These are phyloP conservation scores for Drosophila atripex DNA, from an alignment of 2,888 invertebrate species.

Conservation along the genomic window DNA sequence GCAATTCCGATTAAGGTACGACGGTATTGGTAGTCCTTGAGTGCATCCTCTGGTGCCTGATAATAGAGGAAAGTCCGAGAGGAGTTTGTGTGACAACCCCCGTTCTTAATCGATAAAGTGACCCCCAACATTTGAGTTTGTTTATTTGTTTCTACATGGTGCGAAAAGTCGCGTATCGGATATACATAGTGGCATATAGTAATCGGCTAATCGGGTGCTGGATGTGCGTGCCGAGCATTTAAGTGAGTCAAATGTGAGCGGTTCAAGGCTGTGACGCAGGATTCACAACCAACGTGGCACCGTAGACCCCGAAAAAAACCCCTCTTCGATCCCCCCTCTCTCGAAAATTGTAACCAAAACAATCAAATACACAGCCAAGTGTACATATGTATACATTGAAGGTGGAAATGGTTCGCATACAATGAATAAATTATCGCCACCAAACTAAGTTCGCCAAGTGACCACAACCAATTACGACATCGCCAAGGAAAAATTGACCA, in stretches of 20 bases:
- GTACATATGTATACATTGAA: constrained; percentile 3
- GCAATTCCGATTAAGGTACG: constrained; percentile 32
- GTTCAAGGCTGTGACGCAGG: constrained; percentile 66
- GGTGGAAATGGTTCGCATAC: constrained; percentile 18
- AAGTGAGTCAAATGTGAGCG: constrained; percentile 59
- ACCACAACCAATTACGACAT: constrained; percentile 35
- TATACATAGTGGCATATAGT: constrained; percentile 23
- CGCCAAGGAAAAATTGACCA: background rate
- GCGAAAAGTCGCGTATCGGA: constrained; percentile 44
- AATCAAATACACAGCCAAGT: constrained; percentile 11
- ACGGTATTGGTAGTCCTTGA: background rate
- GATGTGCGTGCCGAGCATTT: constrained; percentile 41
- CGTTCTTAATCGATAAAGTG: constrained; percentile 73
- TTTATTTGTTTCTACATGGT: constrained; percentile 34
- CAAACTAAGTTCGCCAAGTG: constrained; percentile 19
- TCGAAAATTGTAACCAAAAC: constrained; percentile 30
- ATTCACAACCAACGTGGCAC: constrained; percentile 56
- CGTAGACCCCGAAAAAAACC: constrained; percentile 22
- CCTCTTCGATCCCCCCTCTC: background rate
- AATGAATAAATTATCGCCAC: constrained; percentile 39
- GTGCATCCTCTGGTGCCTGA: background rate
- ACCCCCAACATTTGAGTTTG: constrained; percentile 43
- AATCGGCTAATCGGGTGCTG: constrained; percentile 45
- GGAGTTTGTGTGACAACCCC: constrained; percentile 23
- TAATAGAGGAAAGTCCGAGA: background rate